Evolutionary conservation across 2,888 invertebrate genomes (phyloP), one percentile per base, ranked within the genome.

Genomic region (Scaptodrosophila latifasciaeformis): DNA sequence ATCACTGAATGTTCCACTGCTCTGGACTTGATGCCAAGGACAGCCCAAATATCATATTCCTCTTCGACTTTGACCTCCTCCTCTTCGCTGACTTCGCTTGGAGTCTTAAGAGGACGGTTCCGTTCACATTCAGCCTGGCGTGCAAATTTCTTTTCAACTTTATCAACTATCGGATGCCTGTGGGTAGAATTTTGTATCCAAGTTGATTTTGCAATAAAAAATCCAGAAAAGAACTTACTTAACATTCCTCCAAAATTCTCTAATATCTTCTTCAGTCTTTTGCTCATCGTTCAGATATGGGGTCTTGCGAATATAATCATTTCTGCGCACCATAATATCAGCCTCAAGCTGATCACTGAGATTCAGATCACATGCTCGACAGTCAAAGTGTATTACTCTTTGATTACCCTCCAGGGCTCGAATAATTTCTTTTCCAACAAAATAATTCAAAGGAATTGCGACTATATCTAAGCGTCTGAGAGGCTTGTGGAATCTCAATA

Each of bases 321-420:
- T 85, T 0, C 85, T 75, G n/a, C 75, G 65, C 17, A 84, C 10
- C 2, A 82, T 59, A 1, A 84, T 5, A 0, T 76, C 74, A 2
- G 81, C 63, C 24, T 84, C 82, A 2, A 59, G 49, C 54, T 83
- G 82, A 2, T 72, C 49, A 0, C 83, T 72, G 1, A 46, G 24
- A 2, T 65, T 63, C 31, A 85, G 24, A 0, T 70, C 74, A 54
- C 83, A 83, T 10, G 35, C 81, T 6, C 71, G 70, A 24, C 75
- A 80, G 4, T 82, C 65, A 0, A 83, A 59, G 2, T 72, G 44
- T 1, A 58, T 55, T 0, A 85, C 42, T 10, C 59, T 67, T 1
- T 47, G 24, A 29, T 83, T 84, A 0, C 37, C 18, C 7, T 59
- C 29, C 2, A 85, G 24, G 2, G 70, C 70, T 6, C 69, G 67